Evolutionary conservation across 1,140 invertebrate genomes (phyloP), one percentile per base, ranked within the genome.

Genomic region (Papilio aristodemus): DNA sequence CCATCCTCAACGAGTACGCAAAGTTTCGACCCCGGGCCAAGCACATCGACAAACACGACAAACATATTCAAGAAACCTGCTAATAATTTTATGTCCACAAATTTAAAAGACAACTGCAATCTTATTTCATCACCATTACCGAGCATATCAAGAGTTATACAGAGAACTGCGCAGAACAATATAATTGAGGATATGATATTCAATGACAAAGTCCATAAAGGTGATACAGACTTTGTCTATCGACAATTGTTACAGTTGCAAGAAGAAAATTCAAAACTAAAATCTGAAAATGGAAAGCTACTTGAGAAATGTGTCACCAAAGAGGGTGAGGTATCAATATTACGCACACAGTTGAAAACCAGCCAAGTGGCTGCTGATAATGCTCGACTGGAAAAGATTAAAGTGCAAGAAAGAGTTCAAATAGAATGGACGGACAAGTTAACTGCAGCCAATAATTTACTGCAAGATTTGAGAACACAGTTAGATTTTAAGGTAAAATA

Each of bases 301-400:
- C 72, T 85, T 22, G 89, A 91, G 9, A 90, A 91, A 72, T 90
- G 85, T 84, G 79, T 92, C 0, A 90, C 84, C 0, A 91, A 91
- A 68, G 88, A 92, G 71, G 91, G 91, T 32, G 91, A 92, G 69
- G 84, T 85, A 0, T 89, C 90, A 54, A 92, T 92, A 57, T 72
- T 92, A 10, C 72, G 90, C 3, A 86, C 85, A 32, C 90, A 92
- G 67, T 67, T 92, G 14, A 91, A 92, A 67, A 80, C 78, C 6
- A 83, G 75, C 67, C 90, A 91, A 70, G 32, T 79, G 1, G 73
- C 90, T 0, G 81, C 87, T 1, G 89, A 92, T 62, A 87, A 84
- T 76, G 86, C 80, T 1, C 77, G 86, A 43, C 68, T 91, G 27
- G 89, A 92, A 25, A 88, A 86, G 67, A 79, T 91, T 11, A 87